Base-by-base conservation (phyloP, 2,113 vertebrate genomes). In the Hyla sarda region DNA sequence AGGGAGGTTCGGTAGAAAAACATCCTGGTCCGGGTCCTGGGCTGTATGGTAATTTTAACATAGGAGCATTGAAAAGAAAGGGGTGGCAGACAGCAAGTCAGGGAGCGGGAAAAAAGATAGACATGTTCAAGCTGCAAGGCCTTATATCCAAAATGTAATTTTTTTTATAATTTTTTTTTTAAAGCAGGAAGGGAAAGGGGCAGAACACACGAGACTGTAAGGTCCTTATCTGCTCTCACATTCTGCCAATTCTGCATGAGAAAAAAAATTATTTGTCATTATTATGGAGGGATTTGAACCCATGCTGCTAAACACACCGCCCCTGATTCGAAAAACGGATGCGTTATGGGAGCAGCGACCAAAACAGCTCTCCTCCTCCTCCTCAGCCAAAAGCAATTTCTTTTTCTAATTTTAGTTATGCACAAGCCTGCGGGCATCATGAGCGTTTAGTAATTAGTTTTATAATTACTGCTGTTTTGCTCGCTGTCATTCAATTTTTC, bases 401-500 rank as follows among this genome's bases (percentile, higher is more conserved):
- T 96, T 97, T 94, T 94, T 97, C 96, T 98, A 97, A 97, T 98
- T 97, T 96, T 98, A 98, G 97, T 98, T 97, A 98, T 97, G 96
- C 97, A 97, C 85, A 97, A 97, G 97, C 98, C 97, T 97, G 94
- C 96, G 96, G 97, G 97, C 96, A 97, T 97, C 97, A 97, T 99
- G 97, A 99, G 96, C 96, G 95, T 98, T 98, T 97, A 96, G 96
- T 98, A 99, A 99, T 98, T 98, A 99, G 96, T 99, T 99, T 99
- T 98, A 98, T 98, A 99, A 99, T 99, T 99, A 98, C 97, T 97
- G 95, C 97, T 96, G 97, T 98, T 98, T 97, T 95, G 95, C 95
- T 97, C 95, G 96, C 96, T 96, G 96, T 97, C 96, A 95, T 96
- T 97, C 95, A 96, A 96, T 96, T 98, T 97, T 96, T 97, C 96